These are phyloP conservation scores for Dynastes hyllus DNA, from an alignment of 2,888 invertebrate genomes.

Conservation along the genomic window DNA sequence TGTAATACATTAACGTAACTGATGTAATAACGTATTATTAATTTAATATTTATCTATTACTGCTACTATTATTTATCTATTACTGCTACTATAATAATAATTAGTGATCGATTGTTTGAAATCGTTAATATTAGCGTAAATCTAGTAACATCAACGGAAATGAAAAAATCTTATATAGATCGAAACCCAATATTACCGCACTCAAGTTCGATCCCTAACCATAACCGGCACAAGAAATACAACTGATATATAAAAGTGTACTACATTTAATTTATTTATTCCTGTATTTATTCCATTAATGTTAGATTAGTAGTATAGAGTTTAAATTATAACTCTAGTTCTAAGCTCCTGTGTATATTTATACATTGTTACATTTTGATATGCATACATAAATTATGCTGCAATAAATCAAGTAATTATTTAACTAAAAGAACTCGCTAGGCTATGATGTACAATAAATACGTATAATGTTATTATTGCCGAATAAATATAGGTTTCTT, in stretches of 20 bases:
- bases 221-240: not conserved
- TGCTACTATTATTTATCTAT: too few relatives aligned
- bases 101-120: too few relatives aligned
- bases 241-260: conserved; percentile 10
- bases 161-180: too few relatives aligned
- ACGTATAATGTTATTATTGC: not conserved
- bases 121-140: too few relatives aligned
- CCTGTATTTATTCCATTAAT: conserved; percentile 42
- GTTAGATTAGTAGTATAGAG: conserved; percentile 8
- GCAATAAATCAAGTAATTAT: not conserved
- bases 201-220: too few relatives aligned
- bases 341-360: too few relatives aligned
- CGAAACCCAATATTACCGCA: too few relatives aligned
- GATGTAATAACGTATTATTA: too few relatives aligned
- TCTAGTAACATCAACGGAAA: too few relatives aligned
- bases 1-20: too few relatives aligned
- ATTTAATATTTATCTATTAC: too few relatives aligned
- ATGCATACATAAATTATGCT: not conserved
- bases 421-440: not conserved
- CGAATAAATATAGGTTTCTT: conserved; percentile 6
- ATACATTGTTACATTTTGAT: not conserved
- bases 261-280: conserved; percentile 44
- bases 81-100: too few relatives aligned
- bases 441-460: conserved; percentile 15
- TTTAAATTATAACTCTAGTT: not conserved